Conservation (phyloP, 2,888 invertebrate species). For the Acanthosepion lycidas region DNA sequence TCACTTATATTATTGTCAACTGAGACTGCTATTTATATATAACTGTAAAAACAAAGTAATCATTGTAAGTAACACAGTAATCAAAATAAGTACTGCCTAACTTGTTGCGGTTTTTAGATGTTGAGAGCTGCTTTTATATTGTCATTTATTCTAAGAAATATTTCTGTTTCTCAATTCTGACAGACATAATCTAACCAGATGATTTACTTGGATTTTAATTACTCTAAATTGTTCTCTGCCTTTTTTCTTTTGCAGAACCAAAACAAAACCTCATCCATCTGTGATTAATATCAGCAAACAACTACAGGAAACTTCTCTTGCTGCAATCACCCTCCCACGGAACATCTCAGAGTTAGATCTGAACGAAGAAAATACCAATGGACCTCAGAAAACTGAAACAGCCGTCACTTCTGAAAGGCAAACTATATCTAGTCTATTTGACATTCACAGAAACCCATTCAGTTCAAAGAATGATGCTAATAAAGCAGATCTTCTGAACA, state of each 20-base stretch:
- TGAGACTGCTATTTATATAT: too few relatives aligned
- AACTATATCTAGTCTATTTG: neutral
- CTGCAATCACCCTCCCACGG: slow-evolving; percentile 66
- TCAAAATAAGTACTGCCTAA: too few relatives aligned
- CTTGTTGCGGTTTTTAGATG: too few relatives aligned
- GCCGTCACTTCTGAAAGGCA: neutral
- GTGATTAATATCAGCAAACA: slow-evolving; percentile 70
- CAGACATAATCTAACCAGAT: too few relatives aligned
- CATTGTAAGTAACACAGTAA: too few relatives aligned
- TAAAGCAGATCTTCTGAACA: neutral
- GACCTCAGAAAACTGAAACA: neutral
- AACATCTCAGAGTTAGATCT: slow-evolving; percentile 59
- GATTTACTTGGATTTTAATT: too few relatives aligned
- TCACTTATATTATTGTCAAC: too few relatives aligned
- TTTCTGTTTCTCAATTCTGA: too few relatives aligned
- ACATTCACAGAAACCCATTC: neutral
- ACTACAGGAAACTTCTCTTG: slow-evolving; percentile 66
- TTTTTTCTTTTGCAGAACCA: slow-evolving; percentile 62
- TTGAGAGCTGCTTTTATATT: too few relatives aligned
- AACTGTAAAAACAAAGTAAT: too few relatives aligned
- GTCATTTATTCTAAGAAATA: too few relatives aligned
- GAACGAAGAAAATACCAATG: neutral
- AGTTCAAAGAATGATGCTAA: slow-evolving; percentile 35
- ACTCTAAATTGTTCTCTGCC: neutral
- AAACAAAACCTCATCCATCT: slow-evolving; percentile 64